Base-by-base conservation (phyloP, 2,113 vertebrate species). In the Lepus americanus region DNA sequence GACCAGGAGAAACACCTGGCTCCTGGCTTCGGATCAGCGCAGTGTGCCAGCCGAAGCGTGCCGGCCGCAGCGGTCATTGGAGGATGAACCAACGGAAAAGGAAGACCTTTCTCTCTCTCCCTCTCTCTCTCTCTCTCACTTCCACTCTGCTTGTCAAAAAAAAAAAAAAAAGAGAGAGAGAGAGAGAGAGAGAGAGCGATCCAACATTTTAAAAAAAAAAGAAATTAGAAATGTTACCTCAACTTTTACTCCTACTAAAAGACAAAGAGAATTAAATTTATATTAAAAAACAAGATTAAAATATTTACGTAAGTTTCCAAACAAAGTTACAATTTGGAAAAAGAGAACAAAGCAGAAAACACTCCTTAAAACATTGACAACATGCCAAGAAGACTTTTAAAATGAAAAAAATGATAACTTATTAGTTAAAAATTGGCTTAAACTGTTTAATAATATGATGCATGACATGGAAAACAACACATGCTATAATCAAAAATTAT, bases 361-460 rank as follows among this genome's bases (percentile, higher is more conserved):
- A 55, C 33, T 80, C 66, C 59, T 67, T 73, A 51, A 1, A 74
- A 33, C 70, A 39, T 36, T 79, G 89, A 85, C 73, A 80, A 59
- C 39, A 79, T 23, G 29, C 14, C 5, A 49, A n/a, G 20, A 36
- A 59, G 78, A 33, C 69, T 77, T 9, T 73, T 67, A 89, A 84
- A 87, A 9, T 79, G 23, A 83, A 31, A 69, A 69, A 61, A 79
- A 64, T 19, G 22, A 23, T 53, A 76, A 63, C 22, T 9, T 19
- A 79, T 5, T 77, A 53, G 87, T 69, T 94, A 20, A 73, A 84
- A 79, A 74, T 55, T 4, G 72, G 3, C 36, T 87, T 84, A n/a
- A 55, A 91, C 36, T 72, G 88, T 25, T 92, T 92, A 69, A 61
- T 8, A 87, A 95, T 76, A 77, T 86, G 17, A 73, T 53, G 19